phyloP scores from a whole-genome alignment of 2,113 vertebrate species.

The Lota lota region DNA sequence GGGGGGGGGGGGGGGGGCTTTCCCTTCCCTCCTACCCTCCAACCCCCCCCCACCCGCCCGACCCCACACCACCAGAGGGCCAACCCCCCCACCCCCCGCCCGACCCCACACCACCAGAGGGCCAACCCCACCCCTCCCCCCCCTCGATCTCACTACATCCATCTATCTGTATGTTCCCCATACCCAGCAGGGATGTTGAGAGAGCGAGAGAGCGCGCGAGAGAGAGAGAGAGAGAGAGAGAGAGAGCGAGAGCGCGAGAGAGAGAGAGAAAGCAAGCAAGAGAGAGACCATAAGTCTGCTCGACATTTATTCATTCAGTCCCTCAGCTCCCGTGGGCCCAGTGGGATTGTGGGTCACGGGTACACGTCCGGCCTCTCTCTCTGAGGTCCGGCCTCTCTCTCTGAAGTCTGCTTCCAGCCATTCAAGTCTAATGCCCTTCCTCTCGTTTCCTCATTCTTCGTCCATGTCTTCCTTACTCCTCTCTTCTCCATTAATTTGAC shows the following conservation, averaged over 20 bases:
- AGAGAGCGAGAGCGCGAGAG: too few species aligned
- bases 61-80: not conserved
- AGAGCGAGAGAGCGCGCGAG: not conserved
- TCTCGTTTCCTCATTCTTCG: too few species aligned
- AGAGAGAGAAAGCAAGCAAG: not conserved
- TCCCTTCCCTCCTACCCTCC: constrained; percentile 29
- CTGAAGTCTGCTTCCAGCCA: too few species aligned
- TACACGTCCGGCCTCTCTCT: constrained; percentile 7
- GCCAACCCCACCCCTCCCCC: constrained; percentile 7
- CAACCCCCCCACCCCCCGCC: not conserved
- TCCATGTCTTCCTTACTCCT: too few species aligned
- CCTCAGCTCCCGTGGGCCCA: constrained; percentile 10
- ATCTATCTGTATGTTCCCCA: not conserved
- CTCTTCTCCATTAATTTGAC: too few species aligned
- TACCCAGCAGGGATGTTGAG: not conserved
- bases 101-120: not conserved
- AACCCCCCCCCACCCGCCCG: constrained; percentile 6
- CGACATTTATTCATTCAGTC: constrained; percentile 22
- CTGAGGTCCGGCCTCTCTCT: not conserved
- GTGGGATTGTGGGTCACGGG: not conserved
- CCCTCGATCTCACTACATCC: constrained; percentile 6
- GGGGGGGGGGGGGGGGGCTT: constrained; percentile 28
- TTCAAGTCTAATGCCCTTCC: too few species aligned
- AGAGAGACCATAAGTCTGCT: not conserved
- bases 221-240: not conserved